These are phyloP conservation scores for Drymodes brunneopygia DNA, from an alignment of 2,113 vertebrate genomes.

Conservation along the genomic window DNA sequence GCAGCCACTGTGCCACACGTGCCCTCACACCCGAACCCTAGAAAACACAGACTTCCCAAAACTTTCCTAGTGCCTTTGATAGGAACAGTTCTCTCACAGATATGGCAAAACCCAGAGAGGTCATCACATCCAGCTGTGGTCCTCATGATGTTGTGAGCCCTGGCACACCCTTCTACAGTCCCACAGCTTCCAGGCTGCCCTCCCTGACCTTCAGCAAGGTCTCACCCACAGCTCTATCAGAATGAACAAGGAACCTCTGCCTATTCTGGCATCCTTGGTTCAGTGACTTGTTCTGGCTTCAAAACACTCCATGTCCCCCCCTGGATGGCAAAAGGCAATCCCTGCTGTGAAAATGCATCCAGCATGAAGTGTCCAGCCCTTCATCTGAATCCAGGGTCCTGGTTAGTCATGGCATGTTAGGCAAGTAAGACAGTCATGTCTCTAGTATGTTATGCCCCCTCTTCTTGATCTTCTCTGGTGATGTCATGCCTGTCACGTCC, in stretches of 20 bases:
- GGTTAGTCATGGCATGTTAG: constrained; percentile 40
- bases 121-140: not conserved
- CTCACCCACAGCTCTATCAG: not conserved
- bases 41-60: not conserved
- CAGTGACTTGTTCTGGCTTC: not conserved
- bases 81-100: not conserved
- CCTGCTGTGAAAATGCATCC: constrained; percentile 27
- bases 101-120: not conserved
- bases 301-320: not conserved
- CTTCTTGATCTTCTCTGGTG: not conserved
- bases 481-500: rapidly evolving
- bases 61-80: not conserved
- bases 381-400: not conserved
- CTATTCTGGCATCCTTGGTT: constrained; percentile 40
- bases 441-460: constrained; percentile 31
- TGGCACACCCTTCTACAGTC: not conserved
- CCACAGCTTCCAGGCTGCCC: not conserved
- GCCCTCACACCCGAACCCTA: not conserved
- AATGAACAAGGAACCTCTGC: constrained; percentile 48
- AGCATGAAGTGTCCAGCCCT: not conserved
- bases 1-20: not conserved
- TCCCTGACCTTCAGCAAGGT: not conserved
- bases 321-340: not conserved
- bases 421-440: constrained; percentile 33
- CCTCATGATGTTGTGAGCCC: not conserved